Conservation (phyloP, 1,140 invertebrate species). For the Sitobion miscanthi region DNA sequence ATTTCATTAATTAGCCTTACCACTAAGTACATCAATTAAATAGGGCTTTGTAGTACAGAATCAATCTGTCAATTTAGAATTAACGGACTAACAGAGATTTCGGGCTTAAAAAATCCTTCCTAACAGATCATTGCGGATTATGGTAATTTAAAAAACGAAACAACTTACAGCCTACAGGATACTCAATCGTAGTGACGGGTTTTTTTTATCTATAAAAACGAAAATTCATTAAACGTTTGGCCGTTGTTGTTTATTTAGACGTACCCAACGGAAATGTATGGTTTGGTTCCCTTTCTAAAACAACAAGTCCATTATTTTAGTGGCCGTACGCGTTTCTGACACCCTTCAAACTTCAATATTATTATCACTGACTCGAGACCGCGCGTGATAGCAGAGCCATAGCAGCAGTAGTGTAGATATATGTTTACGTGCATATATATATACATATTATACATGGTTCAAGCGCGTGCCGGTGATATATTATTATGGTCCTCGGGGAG, state of each 20-base stretch:
- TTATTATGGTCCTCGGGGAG: slow-evolving; percentile 56
- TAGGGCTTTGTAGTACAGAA: neutral
- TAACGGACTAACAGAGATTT: neutral
- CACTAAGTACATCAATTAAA: neutral
- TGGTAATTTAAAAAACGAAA: neutral
- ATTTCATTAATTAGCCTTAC: neutral
- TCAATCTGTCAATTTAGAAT: slow-evolving; percentile 23
- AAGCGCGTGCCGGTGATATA: slow-evolving; percentile 56
- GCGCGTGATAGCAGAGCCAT: slow-evolving; percentile 23
- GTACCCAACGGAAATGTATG: neutral
- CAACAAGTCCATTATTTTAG: slow-evolving; percentile 42
- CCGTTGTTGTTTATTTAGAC: neutral
- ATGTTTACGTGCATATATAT: neutral
- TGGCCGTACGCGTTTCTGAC: slow-evolving; percentile 12
- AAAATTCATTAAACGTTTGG: neutral
- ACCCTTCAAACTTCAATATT: slow-evolving; percentile 55
- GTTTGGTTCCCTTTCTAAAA: slow-evolving; percentile 18
- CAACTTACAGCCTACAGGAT: neutral
- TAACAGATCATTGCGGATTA: neutral
- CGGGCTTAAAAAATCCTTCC: neutral
- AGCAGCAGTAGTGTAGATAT: neutral
- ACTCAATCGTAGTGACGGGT: neutral
- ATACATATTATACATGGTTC: neutral
- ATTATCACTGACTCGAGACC: slow-evolving; percentile 38
- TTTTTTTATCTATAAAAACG: neutral